Percentiles rank a stretch among this genome's conserved stretches.
These are phyloP conservation scores for Sycobia sp. DNA, from an alignment of 1,140 invertebrate species.

Conservation along the genomic window DNA sequence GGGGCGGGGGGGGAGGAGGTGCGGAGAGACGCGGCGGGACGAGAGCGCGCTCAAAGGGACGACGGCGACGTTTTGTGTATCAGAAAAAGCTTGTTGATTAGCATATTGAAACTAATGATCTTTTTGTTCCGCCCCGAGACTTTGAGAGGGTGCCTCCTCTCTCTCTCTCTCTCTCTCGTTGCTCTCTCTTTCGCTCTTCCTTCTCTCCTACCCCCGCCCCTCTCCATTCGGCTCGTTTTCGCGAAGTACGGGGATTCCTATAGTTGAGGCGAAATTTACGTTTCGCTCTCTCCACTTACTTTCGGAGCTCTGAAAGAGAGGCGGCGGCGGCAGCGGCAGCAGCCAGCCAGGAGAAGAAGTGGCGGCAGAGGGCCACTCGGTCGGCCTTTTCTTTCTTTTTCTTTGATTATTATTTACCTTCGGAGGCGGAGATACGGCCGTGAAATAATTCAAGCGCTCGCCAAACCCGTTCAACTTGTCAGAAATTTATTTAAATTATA, in stretches of 20 bases:
- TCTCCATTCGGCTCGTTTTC: neutral
- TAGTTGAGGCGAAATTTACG: constrained; percentile 26
- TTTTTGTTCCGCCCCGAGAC: constrained; percentile 23
- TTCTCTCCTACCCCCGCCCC: constrained; percentile 11
- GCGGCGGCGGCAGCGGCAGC: too few species aligned
- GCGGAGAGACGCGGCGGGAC: constrained; percentile 11
- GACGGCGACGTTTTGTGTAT: constrained; percentile 22
- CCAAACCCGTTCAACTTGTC: constrained; percentile 23
- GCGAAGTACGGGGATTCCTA: neutral
- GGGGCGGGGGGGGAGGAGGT: neutral
- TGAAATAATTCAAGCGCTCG: constrained; percentile 23
- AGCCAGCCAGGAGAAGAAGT: too few species aligned
- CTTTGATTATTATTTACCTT: too few species aligned
- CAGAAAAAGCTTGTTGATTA: constrained; percentile 35
- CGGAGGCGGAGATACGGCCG: neutral
- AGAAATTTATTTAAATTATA: constrained; percentile 31
- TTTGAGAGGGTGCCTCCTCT: neutral
- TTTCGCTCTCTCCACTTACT: constrained; percentile 13
- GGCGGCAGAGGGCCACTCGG: too few species aligned
- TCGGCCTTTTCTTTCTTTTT: too few species aligned
- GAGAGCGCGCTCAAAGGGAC: constrained; percentile 21
- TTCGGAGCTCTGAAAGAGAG: constrained; percentile 12
- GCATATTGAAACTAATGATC: constrained; percentile 39
- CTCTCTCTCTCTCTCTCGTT: neutral
- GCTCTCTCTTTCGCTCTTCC: neutral